Evolutionary conservation across 2,797 vertebrate genomes (phyloP), one percentile per base, ranked within the genome.

Genomic region (Tapera naevia): DNA sequence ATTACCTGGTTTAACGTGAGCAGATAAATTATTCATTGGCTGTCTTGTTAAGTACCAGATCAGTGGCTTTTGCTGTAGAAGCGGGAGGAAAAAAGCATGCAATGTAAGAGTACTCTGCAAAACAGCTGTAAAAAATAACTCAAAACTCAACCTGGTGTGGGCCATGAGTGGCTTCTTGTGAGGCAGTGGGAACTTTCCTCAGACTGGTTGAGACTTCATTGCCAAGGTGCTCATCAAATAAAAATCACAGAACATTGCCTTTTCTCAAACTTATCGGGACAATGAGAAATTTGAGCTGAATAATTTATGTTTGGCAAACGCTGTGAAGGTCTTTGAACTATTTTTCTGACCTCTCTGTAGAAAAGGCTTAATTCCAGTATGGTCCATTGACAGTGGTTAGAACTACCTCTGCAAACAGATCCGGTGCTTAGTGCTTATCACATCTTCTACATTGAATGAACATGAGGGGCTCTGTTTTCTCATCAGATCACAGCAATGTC

Each of bases 1-100:
- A 97, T 98, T 99, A 99, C 99, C 99, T 99, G 99, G 98, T 98
- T 98, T 98, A 99, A 99, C 98, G 98, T 97, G 98, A 97, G 96
- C 93, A 76, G 72, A 87, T 99, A 97, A 99, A 99, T 99, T 98
- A 99, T 99, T 99, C 97, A 99, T 98, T 97, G 89, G 95, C 97
- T 97, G 89, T 97, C 97, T 97, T 92, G 97, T 96, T 97, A 97
- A 97, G 97, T 97, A 97, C 91, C 95, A 94, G 96, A 97, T 97
- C 97, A 95, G 89, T 97, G 96, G 94, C 92, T 97, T 96, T 97
- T 91, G 78, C 95, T 96, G 94, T 62, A 97, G 97, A 97, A 95
- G 94, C 73, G 23, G 60, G 43, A 80, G 71, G 1, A 30, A 96
- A 98, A 98, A 97, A 96, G 64, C 95, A 95, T 96, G 95, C 96